These are phyloP conservation scores for Megalurothrips usitatus DNA, from an alignment of 2,888 invertebrate genomes.

Conservation along the genomic window DNA sequence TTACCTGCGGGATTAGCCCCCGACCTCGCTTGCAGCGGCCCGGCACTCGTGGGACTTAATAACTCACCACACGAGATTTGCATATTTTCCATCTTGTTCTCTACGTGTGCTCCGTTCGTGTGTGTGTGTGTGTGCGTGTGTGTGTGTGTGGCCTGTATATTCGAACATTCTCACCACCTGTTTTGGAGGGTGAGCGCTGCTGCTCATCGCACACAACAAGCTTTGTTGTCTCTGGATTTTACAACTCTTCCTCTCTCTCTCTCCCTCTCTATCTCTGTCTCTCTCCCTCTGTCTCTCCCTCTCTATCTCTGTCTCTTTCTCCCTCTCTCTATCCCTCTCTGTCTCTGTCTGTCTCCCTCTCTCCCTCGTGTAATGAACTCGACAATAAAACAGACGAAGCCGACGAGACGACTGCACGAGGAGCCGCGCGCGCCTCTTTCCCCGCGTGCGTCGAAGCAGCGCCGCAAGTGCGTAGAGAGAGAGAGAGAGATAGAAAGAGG, in stretches of 20 bases:
- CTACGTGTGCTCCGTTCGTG: neutral
- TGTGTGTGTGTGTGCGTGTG: neutral
- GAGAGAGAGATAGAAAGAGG: too few relatives aligned
- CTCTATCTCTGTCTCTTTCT: too few relatives aligned
- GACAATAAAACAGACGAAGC: too few relatives aligned
- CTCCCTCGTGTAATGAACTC: neutral
- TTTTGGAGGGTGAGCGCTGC: too few relatives aligned
- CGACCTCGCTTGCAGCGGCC: neutral
- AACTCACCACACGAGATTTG: slow-evolving; percentile 19
- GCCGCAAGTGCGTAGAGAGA: too few relatives aligned
- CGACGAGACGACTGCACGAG: too few relatives aligned
- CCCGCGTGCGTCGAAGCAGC: too few relatives aligned
- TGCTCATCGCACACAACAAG: too few relatives aligned
- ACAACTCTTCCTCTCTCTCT: too few relatives aligned
- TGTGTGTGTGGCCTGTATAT: neutral
- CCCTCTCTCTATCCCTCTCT: neutral
- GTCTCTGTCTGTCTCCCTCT: neutral
- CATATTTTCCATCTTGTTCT: slow-evolving; percentile 18
- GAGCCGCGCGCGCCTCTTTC: too few relatives aligned
- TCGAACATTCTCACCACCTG: too few relatives aligned
- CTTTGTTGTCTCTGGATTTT: too few relatives aligned
- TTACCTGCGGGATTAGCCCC: neutral
- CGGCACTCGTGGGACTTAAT: neutral
- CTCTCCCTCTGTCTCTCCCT: neutral
- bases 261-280: neutral